Evolutionary conservation across 2,888 invertebrate genomes (phyloP).

Genomic region (Hydriomena furcata): DNA sequence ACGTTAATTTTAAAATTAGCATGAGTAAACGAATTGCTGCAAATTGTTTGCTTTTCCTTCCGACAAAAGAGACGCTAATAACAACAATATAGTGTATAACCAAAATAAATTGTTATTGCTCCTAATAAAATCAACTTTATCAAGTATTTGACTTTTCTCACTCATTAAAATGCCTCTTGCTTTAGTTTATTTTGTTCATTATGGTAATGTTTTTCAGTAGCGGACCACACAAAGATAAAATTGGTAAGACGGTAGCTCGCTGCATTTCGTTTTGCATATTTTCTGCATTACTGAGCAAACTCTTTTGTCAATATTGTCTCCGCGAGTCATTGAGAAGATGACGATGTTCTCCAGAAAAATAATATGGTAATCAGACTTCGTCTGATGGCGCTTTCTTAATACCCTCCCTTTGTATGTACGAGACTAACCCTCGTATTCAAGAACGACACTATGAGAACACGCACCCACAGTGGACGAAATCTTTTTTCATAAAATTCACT

Average conservation of each 20-base stretch:
- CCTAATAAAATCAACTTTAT: constrained; percentile 30
- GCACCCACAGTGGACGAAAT: too few species aligned
- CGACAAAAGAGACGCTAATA: constrained; percentile 55
- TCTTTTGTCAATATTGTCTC: constrained; percentile 78
- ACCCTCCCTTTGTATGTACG: constrained; percentile 42
- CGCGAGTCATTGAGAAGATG: constrained; percentile 65
- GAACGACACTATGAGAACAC: too few species aligned
- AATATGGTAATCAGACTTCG: constrained; percentile 55
- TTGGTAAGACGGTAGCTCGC: constrained; percentile 56
- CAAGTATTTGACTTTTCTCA: constrained; percentile 35
- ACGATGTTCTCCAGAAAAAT: constrained; percentile 53
- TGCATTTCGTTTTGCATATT: constrained; percentile 72
- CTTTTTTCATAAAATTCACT: too few species aligned
- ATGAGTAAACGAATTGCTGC: constrained; percentile 71
- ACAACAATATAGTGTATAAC: constrained; percentile 38
- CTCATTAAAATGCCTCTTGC: constrained; percentile 42
- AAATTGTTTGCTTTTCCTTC: constrained; percentile 60
- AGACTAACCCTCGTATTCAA: too few species aligned
- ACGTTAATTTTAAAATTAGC: constrained; percentile 81
- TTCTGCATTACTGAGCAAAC: constrained; percentile 71
- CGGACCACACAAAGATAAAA: constrained; percentile 67
- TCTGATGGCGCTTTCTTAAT: constrained; percentile 38
- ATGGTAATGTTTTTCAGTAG: constrained; percentile 52
- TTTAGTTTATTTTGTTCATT: constrained; percentile 46
- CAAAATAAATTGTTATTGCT: constrained; percentile 33